phyloP scores from a whole-genome alignment of 2,797 vertebrate genomes.

The Bovichtus variegatus region DNA sequence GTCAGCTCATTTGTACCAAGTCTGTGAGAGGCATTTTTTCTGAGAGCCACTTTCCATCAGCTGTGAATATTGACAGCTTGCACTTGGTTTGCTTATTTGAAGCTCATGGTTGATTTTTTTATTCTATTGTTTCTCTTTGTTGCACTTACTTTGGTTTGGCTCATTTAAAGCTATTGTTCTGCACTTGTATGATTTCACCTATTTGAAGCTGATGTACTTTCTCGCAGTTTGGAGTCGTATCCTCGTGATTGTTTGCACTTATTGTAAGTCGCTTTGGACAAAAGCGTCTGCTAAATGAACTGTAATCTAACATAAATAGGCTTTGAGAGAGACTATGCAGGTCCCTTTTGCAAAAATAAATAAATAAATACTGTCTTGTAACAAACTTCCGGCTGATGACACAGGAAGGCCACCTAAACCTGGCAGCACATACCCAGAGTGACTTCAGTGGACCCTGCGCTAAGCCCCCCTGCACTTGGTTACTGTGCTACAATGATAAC shows the following conservation, averaged over 20 bases:
- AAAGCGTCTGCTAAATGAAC: too few relatives aligned
- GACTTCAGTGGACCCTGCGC: not conserved
- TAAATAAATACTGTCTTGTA: constrained; percentile 9
- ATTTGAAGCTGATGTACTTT: too few relatives aligned
- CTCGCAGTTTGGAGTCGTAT: too few relatives aligned
- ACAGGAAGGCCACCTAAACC: constrained; percentile 6
- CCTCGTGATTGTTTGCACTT: too few relatives aligned
- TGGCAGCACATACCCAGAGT: not conserved
- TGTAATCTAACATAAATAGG: constrained; percentile 42
- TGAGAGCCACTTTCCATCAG: constrained; percentile 62
- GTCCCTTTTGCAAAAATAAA: constrained; percentile 6
- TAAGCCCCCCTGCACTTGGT: not conserved
- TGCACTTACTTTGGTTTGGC: too few relatives aligned
- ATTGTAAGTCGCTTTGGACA: too few relatives aligned
- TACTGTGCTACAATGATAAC: not conserved
- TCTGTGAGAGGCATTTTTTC: constrained; percentile 49
- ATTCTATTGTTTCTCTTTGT: too few relatives aligned
- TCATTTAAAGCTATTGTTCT: too few relatives aligned
- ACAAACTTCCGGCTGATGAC: constrained; percentile 12
- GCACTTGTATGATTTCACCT: too few relatives aligned
- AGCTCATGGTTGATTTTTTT: too few relatives aligned
- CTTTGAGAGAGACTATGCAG: constrained; percentile 13
- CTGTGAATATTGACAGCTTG: constrained; percentile 61
- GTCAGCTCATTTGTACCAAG: constrained; percentile 51
- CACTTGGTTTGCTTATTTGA: too few relatives aligned